Evolutionary conservation across 2,888 invertebrate species (phyloP).

Genomic region (Coelinius sp.): DNA sequence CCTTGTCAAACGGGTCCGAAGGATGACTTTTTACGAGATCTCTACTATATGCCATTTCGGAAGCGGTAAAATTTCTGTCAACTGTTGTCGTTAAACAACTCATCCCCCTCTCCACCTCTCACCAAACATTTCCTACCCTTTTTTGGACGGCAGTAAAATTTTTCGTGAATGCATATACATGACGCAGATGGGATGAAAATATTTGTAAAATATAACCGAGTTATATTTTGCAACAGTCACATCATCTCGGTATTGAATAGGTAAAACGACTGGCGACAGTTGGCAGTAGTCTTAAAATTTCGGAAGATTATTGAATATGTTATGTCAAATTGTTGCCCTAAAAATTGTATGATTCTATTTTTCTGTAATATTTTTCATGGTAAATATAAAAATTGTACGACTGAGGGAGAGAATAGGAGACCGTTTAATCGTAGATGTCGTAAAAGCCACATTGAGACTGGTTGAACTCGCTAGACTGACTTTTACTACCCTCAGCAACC

Average conservation of each 20-base stretch:
- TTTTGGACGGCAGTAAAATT: slow-evolving; percentile 18
- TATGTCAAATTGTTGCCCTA: too few species aligned
- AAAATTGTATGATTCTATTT: not conserved
- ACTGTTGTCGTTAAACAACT: slow-evolving; percentile 46
- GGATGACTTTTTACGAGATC: slow-evolving; percentile 55
- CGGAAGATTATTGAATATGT: too few species aligned
- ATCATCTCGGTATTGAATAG: not conserved
- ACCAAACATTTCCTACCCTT: not conserved
- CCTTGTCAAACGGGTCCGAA: slow-evolving; percentile 29
- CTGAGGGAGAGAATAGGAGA: slow-evolving; percentile 58
- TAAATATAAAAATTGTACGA: not conserved
- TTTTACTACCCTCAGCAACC: slow-evolving; percentile 31
- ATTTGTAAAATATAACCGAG: not conserved
- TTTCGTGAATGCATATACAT: not conserved
- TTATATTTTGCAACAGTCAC: slow-evolving; percentile 6
- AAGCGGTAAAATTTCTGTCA: slow-evolving; percentile 62
- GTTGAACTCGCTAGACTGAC: slow-evolving; percentile 57
- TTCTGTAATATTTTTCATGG: not conserved
- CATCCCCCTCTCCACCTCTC: slow-evolving; percentile 41
- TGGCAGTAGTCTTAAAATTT: not conserved
- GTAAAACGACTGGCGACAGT: too few species aligned
- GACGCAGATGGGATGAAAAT: not conserved
- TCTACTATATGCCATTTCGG: slow-evolving; percentile 52
- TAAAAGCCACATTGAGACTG: slow-evolving; percentile 53
- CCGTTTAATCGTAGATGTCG: slow-evolving; percentile 63